Conservation (phyloP, 1,140 invertebrate species). For the Trachymyrmex cornetzi region DNA sequence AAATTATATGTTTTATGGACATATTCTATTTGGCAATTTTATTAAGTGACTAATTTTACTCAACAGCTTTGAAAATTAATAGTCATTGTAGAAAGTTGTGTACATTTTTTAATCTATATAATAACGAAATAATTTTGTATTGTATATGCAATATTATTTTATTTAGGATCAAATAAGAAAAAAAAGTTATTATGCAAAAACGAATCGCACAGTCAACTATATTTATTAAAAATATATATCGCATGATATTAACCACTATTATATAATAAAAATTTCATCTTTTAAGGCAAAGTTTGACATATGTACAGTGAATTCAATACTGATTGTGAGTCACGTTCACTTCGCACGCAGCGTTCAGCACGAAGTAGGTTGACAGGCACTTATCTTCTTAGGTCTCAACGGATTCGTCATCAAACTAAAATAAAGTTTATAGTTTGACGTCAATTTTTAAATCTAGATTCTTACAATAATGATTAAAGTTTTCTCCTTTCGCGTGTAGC, state of each 20-base stretch:
- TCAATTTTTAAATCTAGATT: conserved; percentile 37
- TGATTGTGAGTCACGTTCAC: conserved; percentile 19
- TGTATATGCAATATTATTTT: background rate
- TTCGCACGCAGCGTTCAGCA: conserved; percentile 7
- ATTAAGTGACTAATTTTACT: conserved; percentile 18
- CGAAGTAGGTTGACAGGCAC: conserved; percentile 50
- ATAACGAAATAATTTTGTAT: background rate
- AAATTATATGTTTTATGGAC: background rate
- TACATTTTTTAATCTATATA: background rate
- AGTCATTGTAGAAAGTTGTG: background rate
- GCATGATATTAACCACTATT: background rate
- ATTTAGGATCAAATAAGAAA: background rate
- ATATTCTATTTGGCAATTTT: conserved; percentile 14
- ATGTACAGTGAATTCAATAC: conserved; percentile 16
- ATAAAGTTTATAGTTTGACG: conserved; percentile 21
- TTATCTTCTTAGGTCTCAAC: conserved; percentile 19
- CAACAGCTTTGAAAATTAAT: conserved; percentile 8
- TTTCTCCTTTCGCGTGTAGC: background rate
- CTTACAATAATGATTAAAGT: background rate
- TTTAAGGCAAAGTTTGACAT: conserved; percentile 4
- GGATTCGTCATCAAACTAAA: conserved; percentile 7
- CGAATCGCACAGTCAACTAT: background rate
- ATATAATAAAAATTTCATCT: background rate
- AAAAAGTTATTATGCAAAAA: background rate
- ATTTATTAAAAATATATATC: conserved; percentile 5